Conservation (phyloP, 2,113 vertebrate species). For the Phocoena phocoena region DNA sequence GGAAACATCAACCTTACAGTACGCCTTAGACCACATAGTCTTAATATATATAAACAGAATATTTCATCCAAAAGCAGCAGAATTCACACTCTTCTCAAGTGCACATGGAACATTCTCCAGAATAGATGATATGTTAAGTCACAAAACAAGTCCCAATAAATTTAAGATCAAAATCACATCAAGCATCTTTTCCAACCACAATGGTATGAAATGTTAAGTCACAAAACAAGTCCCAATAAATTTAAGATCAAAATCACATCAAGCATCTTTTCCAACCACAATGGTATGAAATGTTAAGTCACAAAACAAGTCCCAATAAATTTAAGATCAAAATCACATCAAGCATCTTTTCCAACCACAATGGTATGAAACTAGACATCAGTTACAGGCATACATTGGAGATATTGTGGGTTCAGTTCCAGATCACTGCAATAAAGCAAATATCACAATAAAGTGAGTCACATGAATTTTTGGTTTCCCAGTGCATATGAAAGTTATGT, state of each 20-base stretch:
- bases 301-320: too few relatives aligned
- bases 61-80: too few relatives aligned
- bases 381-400: neutral
- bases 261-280: neutral
- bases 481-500: neutral
- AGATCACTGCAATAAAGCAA: neutral
- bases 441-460: neutral
- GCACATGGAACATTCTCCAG: too few relatives aligned
- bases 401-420: neutral
- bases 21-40: too few relatives aligned
- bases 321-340: neutral
- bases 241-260: neutral
- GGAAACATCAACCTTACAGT: too few relatives aligned
- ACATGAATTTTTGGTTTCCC: neutral
- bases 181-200: neutral
- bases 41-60: too few relatives aligned
- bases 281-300: neutral
- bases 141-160: neutral
- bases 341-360: neutral
- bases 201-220: neutral
- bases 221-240: too few relatives aligned
- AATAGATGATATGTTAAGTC: too few relatives aligned
- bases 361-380: neutral
- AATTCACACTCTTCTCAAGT: too few relatives aligned
- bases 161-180: neutral